Conservation (phyloP, 2,797 vertebrate genomes). For the Pantherophis vulpinus region DNA sequence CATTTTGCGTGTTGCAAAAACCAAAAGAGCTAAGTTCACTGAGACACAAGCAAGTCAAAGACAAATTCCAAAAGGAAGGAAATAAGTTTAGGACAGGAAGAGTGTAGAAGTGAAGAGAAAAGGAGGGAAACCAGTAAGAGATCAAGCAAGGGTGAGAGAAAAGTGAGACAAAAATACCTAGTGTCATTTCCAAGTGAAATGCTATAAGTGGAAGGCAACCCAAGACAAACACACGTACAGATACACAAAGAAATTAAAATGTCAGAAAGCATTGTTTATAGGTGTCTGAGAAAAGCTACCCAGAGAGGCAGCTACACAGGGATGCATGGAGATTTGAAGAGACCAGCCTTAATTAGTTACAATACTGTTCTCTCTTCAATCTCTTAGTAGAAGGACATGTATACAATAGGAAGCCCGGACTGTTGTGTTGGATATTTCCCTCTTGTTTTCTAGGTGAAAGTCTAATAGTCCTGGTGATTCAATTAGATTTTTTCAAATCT, state of each 20-base stretch:
- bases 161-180: slow-evolving; percentile 82
- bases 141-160: slow-evolving; percentile 55
- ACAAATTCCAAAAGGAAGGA: slow-evolving; percentile 45
- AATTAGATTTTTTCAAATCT: neutral
- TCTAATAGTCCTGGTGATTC: neutral
- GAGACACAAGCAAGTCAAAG: slow-evolving; percentile 38
- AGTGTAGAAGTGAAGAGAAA: slow-evolving; percentile 54
- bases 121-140: slow-evolving; percentile 45
- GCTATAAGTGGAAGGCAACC: slow-evolving; percentile 81
- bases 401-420: neutral
- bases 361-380: neutral
- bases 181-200: slow-evolving; percentile 85
- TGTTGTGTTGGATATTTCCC: neutral
- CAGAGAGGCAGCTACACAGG: neutral
- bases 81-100: slow-evolving; percentile 33
- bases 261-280: slow-evolving; percentile 68
- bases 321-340: neutral
- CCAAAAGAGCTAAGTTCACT: slow-evolving; percentile 41
- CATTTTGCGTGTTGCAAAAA: neutral
- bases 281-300: slow-evolving; percentile 10
- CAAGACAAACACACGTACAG: slow-evolving; percentile 70
- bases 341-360: neutral
- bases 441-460: neutral
- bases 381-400: neutral
- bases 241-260: slow-evolving; percentile 75